phyloP scores from a whole-genome alignment of 1,140 invertebrate genomes.

The Harlomillsia oculata region DNA sequence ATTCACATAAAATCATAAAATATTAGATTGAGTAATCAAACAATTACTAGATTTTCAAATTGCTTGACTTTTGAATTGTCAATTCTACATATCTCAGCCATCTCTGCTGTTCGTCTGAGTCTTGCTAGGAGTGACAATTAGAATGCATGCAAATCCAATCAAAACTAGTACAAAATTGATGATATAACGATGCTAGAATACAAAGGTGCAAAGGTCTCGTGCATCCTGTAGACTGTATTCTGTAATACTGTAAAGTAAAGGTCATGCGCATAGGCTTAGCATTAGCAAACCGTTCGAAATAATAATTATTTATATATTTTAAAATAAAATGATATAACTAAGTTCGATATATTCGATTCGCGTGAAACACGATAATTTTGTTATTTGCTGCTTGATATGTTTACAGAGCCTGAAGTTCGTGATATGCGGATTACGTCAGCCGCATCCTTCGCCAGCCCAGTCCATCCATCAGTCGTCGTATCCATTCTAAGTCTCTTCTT shows the following conservation, averaged over 20 bases:
- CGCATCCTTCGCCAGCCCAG: constrained; percentile 20
- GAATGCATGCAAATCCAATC: too few relatives aligned
- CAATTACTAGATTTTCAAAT: too few relatives aligned
- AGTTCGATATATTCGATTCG: background rate
- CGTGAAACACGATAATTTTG: too few relatives aligned
- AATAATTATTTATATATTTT: background rate
- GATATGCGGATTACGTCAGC: constrained; percentile 30
- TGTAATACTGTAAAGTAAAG: background rate
- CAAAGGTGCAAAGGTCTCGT: background rate
- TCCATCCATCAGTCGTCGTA: constrained; percentile 20
- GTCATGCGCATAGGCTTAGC: background rate
- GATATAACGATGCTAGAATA: too few relatives aligned
- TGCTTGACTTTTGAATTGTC: too few relatives aligned
- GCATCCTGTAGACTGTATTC: background rate
- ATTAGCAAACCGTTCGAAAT: background rate
- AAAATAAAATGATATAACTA: background rate
- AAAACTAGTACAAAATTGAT: too few relatives aligned
- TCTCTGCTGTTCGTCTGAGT: too few relatives aligned
- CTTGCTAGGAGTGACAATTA: too few relatives aligned
- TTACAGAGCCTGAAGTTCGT: constrained; percentile 31
- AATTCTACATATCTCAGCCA: too few relatives aligned
- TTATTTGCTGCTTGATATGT: too few relatives aligned
- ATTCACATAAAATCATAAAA: too few relatives aligned
- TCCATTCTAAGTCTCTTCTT: constrained; percentile 13
- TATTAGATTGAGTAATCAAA: too few relatives aligned